phyloP scores from a whole-genome alignment of 1,140 invertebrate genomes.

The Drosophila paulistorum region DNA sequence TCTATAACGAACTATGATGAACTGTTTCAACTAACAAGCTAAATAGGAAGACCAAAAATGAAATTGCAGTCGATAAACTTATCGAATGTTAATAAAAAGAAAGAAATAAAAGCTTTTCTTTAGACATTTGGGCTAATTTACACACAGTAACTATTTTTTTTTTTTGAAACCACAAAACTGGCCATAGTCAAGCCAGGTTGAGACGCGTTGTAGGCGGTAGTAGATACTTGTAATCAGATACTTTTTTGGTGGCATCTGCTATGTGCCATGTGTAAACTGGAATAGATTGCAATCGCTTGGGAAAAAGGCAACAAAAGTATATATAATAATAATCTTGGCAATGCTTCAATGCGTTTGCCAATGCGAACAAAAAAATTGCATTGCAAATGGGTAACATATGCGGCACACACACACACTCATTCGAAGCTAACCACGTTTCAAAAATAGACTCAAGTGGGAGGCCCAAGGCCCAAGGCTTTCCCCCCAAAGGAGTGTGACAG shows the following conservation, averaged over 20 bases:
- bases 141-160: neutral
- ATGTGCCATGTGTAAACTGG: constrained; percentile 5
- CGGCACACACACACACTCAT: constrained; percentile 31
- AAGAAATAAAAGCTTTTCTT: too few relatives aligned
- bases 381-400: constrained; percentile 10
- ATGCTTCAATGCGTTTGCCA: constrained; percentile 69
- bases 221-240: constrained; percentile 73
- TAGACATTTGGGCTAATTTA: neutral
- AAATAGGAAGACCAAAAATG: too few relatives aligned
- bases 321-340: constrained; percentile 22
- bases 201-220: constrained; percentile 48
- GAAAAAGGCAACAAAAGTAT: constrained; percentile 30
- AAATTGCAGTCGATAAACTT: too few relatives aligned
- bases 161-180: neutral
- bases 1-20: too few relatives aligned
- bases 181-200: neutral
- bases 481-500: constrained; percentile 43
- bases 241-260: constrained; percentile 30
- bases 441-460: constrained; percentile 68
- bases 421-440: constrained; percentile 30
- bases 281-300: constrained; percentile 56
- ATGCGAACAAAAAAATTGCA: constrained; percentile 17
- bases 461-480: constrained; percentile 37
- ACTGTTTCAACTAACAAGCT: too few relatives aligned
- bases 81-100: too few relatives aligned